Evolutionary conservation across 2,113 vertebrate species (phyloP).

Genomic region (Campylorhamphus procurvoides): DNA sequence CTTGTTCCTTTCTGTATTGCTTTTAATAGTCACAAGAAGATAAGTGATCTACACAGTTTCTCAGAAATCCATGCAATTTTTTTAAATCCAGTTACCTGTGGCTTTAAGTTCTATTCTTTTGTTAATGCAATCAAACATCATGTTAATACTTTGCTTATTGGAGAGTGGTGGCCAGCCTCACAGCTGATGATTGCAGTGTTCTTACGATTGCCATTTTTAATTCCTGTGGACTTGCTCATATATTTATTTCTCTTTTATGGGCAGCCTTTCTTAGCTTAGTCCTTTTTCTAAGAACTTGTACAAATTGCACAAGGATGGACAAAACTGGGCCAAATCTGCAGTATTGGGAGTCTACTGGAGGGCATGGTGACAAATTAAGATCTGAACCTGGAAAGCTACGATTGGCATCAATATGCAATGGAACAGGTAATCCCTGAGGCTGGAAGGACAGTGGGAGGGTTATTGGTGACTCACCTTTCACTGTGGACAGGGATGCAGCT

Average conservation of each 20-base stretch:
- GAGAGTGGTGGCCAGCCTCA: not conserved
- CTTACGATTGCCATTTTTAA: not conserved
- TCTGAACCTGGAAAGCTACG: not conserved
- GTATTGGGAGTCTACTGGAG: not conserved
- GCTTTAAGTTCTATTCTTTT: not conserved
- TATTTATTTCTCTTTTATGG: not conserved
- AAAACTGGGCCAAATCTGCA: not conserved
- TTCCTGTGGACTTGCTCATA: not conserved
- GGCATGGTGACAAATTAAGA: not conserved
- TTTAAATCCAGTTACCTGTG: not conserved
- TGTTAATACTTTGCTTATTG: not conserved
- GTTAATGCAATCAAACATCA: not conserved
- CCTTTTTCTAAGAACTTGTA: not conserved
- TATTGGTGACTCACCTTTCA: rapidly evolving
- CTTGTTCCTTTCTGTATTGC: not conserved
- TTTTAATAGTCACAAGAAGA: not conserved
- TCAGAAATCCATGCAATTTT: not conserved
- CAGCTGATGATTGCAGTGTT: not conserved
- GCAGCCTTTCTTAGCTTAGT: not conserved
- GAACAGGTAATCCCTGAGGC: not conserved
- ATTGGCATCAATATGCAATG: not conserved
- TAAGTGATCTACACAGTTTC: not conserved
- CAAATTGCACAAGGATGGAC: not conserved
- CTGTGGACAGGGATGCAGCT: not conserved
- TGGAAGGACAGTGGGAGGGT: not conserved